phyloP scores from a whole-genome alignment of 2,113 vertebrate genomes.

The Callorhinus ursinus region DNA sequence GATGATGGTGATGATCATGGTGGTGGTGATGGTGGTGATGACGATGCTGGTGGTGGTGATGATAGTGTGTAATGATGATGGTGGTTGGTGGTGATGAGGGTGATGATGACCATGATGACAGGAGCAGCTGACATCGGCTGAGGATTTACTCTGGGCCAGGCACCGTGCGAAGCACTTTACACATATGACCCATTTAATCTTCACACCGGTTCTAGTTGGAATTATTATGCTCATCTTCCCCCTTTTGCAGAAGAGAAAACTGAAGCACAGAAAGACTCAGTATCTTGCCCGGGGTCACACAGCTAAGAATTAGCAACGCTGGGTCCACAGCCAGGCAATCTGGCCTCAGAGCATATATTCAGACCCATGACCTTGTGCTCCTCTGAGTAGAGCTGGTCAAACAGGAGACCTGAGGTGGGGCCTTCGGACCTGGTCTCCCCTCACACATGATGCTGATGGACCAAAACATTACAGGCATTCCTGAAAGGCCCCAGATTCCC shows the following conservation, averaged over 20 bases:
- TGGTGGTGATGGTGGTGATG: not conserved
- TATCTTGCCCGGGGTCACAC: not conserved
- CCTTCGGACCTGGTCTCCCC: not conserved
- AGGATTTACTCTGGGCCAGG: not conserved
- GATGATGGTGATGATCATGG: fast-evolving
- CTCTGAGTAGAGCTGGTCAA: not conserved
- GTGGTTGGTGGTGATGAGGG: not conserved
- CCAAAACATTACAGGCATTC: not conserved
- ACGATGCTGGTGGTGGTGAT: fast-evolving
- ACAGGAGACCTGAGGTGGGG: not conserved
- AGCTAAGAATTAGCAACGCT: not conserved
- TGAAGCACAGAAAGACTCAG: not conserved
- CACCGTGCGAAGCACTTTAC: too few species aligned
- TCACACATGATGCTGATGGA: not conserved
- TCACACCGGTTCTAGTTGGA: not conserved
- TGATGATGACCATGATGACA: not conserved
- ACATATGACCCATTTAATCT: not conserved
- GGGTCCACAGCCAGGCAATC: not conserved
- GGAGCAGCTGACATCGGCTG: not conserved
- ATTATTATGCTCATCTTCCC: not conserved
- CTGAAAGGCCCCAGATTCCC: not conserved
- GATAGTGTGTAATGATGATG: not conserved
- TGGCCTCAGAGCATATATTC: not conserved
- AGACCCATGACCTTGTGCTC: not conserved
- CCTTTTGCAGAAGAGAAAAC: not conserved